Percentiles rank a stretch among this genome's conserved stretches.
phyloP scores from a whole-genome alignment of 2,113 vertebrate species.

The Xiphophorus couchianus region DNA sequence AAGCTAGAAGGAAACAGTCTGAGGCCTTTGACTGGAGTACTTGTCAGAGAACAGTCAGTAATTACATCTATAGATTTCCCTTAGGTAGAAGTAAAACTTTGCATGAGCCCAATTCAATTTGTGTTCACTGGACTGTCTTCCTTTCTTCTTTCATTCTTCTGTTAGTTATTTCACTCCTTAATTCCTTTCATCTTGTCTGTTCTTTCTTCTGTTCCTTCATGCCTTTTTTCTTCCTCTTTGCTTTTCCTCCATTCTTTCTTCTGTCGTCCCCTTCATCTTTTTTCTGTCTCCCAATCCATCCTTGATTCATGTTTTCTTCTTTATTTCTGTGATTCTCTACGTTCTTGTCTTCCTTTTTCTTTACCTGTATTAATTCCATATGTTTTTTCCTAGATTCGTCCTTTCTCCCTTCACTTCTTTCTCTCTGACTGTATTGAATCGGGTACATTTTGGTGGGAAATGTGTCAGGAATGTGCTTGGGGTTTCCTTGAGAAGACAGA shows the following conservation, averaged over 20 bases:
- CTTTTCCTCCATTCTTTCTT: background rate
- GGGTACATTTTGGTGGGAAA: constrained; percentile 13
- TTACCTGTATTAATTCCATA: background rate
- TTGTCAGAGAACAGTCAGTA: constrained; percentile 31
- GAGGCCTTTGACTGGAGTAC: constrained; percentile 29
- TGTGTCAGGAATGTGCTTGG: constrained; percentile 29
- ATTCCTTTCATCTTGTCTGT: background rate
- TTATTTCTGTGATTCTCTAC: background rate
- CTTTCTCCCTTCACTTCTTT: background rate
- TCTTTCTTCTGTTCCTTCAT: background rate
- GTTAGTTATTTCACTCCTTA: background rate
- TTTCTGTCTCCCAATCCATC: no score
- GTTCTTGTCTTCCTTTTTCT: background rate
- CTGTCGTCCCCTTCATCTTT: background rate
- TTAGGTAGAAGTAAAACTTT: constrained; percentile 26
- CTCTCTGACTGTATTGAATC: background rate
- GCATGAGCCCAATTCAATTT: background rate
- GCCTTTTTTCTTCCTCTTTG: background rate
- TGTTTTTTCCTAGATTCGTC: background rate
- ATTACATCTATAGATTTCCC: constrained; percentile 39
- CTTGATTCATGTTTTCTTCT: background rate
- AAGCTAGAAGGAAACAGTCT: constrained; percentile 27
- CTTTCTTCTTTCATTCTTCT: background rate
- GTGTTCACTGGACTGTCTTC: background rate
- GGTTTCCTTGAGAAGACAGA: background rate